phyloP scores from a whole-genome alignment of 2,797 vertebrate species.

The Myotis planiceps region DNA sequence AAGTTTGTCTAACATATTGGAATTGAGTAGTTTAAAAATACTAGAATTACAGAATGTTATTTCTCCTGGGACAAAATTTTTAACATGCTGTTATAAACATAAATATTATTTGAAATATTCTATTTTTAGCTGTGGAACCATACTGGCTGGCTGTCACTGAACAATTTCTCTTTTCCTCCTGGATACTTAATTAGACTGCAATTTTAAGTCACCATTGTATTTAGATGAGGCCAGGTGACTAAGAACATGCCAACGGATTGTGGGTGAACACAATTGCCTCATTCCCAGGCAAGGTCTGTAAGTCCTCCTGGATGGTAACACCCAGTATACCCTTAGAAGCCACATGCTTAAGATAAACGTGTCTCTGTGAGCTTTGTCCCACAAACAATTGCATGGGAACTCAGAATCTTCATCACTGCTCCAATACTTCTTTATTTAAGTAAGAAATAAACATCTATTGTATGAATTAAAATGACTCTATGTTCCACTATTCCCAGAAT shows the following conservation, averaged over 20 bases:
- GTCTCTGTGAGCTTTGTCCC: not conserved
- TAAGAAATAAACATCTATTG: not conserved
- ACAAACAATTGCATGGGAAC: not conserved
- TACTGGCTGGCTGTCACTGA: not conserved
- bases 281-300: conserved; percentile 47
- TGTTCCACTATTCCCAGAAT: not conserved
- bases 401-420: not conserved
- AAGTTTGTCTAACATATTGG: not conserved
- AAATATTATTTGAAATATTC: not conserved
- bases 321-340: not conserved
- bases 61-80: not conserved
- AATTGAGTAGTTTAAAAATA: conserved; percentile 46
- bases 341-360: not conserved
- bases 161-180: not conserved
- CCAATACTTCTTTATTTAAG: not conserved
- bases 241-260: conserved; percentile 3
- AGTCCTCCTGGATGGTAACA: not conserved
- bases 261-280: not conserved
- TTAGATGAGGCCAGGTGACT: conserved; percentile 37
- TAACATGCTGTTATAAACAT: conserved; percentile 1
- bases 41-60: not conserved
- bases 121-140: conserved; percentile 20
- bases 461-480: not conserved
- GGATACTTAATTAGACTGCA: not conserved
- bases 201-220: conserved; percentile 33